Base-by-base conservation (phyloP, 2,888 invertebrate species). In the Calliopum simillimum region DNA sequence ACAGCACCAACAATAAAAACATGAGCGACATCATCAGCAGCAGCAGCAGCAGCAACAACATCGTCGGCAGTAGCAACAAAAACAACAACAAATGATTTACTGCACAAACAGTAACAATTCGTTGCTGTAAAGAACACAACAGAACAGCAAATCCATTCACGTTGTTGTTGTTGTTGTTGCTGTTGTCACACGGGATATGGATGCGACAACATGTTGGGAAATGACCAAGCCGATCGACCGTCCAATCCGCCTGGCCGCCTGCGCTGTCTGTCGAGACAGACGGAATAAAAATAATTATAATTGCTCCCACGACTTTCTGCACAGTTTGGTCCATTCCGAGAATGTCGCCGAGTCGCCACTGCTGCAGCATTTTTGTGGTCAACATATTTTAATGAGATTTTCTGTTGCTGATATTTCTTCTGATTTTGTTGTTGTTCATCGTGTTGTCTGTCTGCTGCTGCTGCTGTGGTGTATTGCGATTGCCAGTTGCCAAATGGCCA, bases 251-350 rank as follows among this genome's bases (percentile, higher is more conserved):
- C n/a, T n/a, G n/a, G 23, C 55, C 25, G 55, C 33, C 33, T 33
- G 33, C 8, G 23, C 21, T 23, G 25, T 21, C 51, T 2, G 49
- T 12, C 6, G 12, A 49, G 49, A 49, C 47, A 47, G 67, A 66
- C 65, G 61, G 58, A 77, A 81, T 79, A 81, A 81, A 80, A 81
- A 84, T 82, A 82, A 83, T 84, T 85, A 84, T 85, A 85, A 85
- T 85, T 85, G 86, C 85, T 85, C 85, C 85, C 85, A 85, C 84
- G 85, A 85, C 82, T 85, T 84, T 82, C 68, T 71, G 72, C 44
- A 46, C 63, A 58, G 44, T 33, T 33, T 33, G 33, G 33, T 23
- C 25, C 55, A 56, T 69, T 69, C 69, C 69, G 69, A 69, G 73
- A 71, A 73, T 73, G 71, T 73, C 71, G 70, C 70, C 62, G 69